Base-by-base conservation (phyloP, 2,797 vertebrate genomes). In the Onychomys arenicola region DNA sequence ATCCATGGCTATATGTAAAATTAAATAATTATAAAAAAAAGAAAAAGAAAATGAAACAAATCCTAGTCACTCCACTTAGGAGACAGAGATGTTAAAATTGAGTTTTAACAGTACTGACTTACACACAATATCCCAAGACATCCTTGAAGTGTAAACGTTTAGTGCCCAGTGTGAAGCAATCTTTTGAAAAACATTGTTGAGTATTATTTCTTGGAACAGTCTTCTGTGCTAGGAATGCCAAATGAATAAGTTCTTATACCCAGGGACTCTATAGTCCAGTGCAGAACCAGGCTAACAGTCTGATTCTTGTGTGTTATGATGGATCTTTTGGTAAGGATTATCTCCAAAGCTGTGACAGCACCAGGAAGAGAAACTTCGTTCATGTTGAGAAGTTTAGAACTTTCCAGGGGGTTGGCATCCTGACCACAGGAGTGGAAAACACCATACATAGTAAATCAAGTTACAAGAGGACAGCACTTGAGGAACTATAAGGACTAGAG, bases 81-180 rank as follows among this genome's bases (percentile, higher is more conserved):
- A 81, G 37, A 61, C 6, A 13, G 61, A 75, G 32, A 91, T 49
- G 32, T 40, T 40, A 23, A 55, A 21, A 13, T 21, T 2, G 59
- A 29, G 27, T 89, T 96, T 59, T 88, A 87, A 90, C 23, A 90
- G 43, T 65, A 52, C 43, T 80, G 73, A 80, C 34, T 78, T 52
- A 81, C 37, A 91, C 3, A 2, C 19, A 43, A 67, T 85, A 46
- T 83, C 43, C 46, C 7, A 73, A 61, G 69, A 8, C 43, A 71
- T 80, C 85, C 49, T 21, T 37, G 57, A 12, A 75, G 82, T 6
- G 4, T 55, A 95, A 81, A 61, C 46, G 49, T 57, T 57, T 80
- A 84, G 11, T 37, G 43, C 5, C 43, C 21, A 88, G 43, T 69
- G 17, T 71, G 23, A 57, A 57, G 73, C 52, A 77, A 37, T 6